Evolutionary conservation across 2,797 vertebrate species (phyloP), one percentile per base, ranked within the genome.

Genomic region (Chrosomus eos): DNA sequence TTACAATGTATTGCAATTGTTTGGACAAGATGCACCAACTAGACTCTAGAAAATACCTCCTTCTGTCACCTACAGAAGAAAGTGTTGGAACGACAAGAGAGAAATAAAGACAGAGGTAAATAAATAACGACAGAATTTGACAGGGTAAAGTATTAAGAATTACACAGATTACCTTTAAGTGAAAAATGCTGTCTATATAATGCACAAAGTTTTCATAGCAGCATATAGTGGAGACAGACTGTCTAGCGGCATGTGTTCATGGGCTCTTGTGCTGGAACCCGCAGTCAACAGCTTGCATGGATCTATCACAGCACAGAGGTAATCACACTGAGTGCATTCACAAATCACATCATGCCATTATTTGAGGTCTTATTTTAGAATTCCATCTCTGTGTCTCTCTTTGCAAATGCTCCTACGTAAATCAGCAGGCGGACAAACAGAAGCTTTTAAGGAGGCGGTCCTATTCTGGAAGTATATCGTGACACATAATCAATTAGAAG

Each of bases 311-410:
- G 77, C 45, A 28, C 85, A 45, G 55, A 85, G 66, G 21, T 81
- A 88, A 88, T 88, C 85, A 87, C 67, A 31, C 58, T 82, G 83
- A 88, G 87, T 86, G 86, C 85, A 60, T 60, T 48, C 85, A 75
- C 85, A 85, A 88, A 85, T 85, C 85, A 86, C 79, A 53, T 51
- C 68, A 75, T 78, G 43, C 75, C 67, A 64, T 60, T 80, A 82
- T 88, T 86, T 80, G 66, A 77, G 48, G 74, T 66, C 73, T 53
- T 80, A 62, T 31, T 81, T 55, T 36, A 64, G 55, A 68, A 48
- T 62, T 58, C 55, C 74, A 51, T 73, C 45, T 38, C 80, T 62
- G 23, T 80, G 28, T 74, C 68, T 66, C 73, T 58, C 72, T 77
- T n/a, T 26, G 73, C 85, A 85, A 83, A 83, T 43, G 60, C 51